Percentiles rank a stretch among this genome's conserved stretches.
Conservation (phyloP, 2,797 vertebrate genomes). For the Gephyroberyx darwinii region DNA sequence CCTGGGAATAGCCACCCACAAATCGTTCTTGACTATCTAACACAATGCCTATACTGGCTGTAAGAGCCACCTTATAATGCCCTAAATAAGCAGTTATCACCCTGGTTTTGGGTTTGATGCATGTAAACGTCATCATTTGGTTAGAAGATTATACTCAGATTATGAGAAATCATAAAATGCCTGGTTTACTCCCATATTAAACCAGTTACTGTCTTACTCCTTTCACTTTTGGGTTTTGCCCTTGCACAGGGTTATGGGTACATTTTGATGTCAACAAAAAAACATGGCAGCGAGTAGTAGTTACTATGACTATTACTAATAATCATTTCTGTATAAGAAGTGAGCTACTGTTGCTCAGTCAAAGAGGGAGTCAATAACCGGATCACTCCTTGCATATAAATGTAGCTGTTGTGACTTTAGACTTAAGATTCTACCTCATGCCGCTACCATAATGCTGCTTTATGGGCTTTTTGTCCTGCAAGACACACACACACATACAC, state of each 20-base stretch:
- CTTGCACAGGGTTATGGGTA: too few relatives aligned
- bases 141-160: neutral
- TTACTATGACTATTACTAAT: too few relatives aligned
- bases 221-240: too few relatives aligned
- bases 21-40: conserved; percentile 32
- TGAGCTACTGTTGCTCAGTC: too few relatives aligned
- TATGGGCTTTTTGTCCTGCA: neutral
- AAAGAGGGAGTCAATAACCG: too few relatives aligned
- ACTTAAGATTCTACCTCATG: neutral
- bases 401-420: too few relatives aligned
- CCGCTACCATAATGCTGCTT: neutral
- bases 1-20: conserved; percentile 24
- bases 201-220: too few relatives aligned
- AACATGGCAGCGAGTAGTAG: too few relatives aligned
- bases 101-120: neutral
- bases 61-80: neutral
- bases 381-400: too few relatives aligned
- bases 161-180: neutral
- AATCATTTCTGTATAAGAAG: too few relatives aligned
- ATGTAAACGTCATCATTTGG: neutral
- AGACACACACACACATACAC: conserved; percentile 8
- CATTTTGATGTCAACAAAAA: too few relatives aligned
- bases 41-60: conserved; percentile 1
- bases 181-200: too few relatives aligned
- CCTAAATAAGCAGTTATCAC: neutral